A percentile compares a stretch with the other conserved stretches of the same genome.
Conservation (phyloP, 1,140 invertebrate genomes). For the Scaptomyza graminum region DNA sequence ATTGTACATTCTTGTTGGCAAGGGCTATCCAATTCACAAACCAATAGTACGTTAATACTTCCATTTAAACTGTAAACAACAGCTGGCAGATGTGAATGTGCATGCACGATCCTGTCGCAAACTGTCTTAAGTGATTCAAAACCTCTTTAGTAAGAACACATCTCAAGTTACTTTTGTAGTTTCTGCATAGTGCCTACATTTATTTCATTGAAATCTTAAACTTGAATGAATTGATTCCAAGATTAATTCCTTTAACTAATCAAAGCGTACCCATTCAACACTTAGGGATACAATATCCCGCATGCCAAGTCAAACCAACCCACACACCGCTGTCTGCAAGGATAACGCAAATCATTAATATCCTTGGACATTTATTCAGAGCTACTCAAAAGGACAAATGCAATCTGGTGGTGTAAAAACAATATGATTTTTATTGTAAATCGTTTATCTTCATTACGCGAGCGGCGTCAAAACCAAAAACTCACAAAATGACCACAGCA, state of each 20-base stretch:
- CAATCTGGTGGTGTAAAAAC: constrained; percentile 56
- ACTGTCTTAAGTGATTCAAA: neutral
- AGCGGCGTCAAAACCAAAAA: constrained; percentile 56
- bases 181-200: too few relatives aligned
- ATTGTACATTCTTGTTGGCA: too few relatives aligned
- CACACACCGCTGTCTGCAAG: constrained; percentile 18
- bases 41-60: neutral
- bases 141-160: too few relatives aligned
- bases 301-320: too few relatives aligned
- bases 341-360: constrained; percentile 65
- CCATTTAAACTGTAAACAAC: neutral
- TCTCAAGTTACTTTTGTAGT: too few relatives aligned
- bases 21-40: too few relatives aligned
- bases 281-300: constrained; percentile 1
- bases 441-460: constrained; percentile 81
- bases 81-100: neutral
- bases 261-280: too few relatives aligned
- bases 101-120: neutral
- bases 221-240: too few relatives aligned
- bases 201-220: too few relatives aligned
- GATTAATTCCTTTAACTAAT: neutral
- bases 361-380: constrained; percentile 52
- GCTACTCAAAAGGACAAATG: constrained; percentile 3
- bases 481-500: constrained; percentile 56
- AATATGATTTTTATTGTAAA: constrained; percentile 76